A percentile compares a stretch with the other conserved stretches of the same genome.
phyloP scores from a whole-genome alignment of 2,113 vertebrate genomes.

The Lucifuga dentata region DNA sequence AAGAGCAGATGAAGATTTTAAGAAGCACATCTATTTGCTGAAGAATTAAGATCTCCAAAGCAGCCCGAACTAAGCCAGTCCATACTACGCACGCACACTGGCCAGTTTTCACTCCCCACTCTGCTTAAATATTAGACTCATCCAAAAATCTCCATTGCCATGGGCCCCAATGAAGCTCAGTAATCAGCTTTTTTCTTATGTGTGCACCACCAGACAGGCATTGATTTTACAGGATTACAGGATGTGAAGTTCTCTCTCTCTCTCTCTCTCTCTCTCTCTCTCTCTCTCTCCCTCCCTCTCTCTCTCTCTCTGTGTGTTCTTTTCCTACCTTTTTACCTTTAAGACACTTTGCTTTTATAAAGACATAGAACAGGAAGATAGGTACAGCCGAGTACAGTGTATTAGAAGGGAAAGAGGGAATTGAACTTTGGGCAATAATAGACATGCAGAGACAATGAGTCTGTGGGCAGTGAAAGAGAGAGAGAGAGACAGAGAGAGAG shows the following conservation, averaged over 20 bases:
- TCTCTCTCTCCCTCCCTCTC: too few species aligned
- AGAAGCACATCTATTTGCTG: slow-evolving; percentile 75
- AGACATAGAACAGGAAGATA: slow-evolving; percentile 14
- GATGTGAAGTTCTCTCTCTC: slow-evolving; percentile 38
- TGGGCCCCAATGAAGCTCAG: slow-evolving; percentile 32
- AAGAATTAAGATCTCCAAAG: slow-evolving; percentile 62
- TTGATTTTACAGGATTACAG: slow-evolving; percentile 19
- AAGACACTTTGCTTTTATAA: background rate
- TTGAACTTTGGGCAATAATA: slow-evolving; percentile 58
- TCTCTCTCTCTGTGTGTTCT: too few species aligned
- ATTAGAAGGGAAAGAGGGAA: slow-evolving; percentile 39
- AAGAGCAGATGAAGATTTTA: slow-evolving; percentile 66
- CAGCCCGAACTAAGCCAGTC: slow-evolving; percentile 24
- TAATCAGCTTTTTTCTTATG: slow-evolving; percentile 36
- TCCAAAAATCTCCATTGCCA: slow-evolving; percentile 38
- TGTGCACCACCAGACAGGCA: slow-evolving; percentile 23
- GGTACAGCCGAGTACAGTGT: slow-evolving; percentile 25
- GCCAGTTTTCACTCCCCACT: background rate
- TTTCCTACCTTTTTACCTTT: too few species aligned
- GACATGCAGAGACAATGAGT: slow-evolving; percentile 61
- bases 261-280: too few species aligned
- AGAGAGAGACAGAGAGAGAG: too few species aligned
- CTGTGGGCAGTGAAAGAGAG: slow-evolving; percentile 60
- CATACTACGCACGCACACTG: slow-evolving; percentile 22
- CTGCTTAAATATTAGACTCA: slow-evolving; percentile 21